Conservation (phyloP, 2,113 vertebrate genomes). For the Suricata suricatta region DNA sequence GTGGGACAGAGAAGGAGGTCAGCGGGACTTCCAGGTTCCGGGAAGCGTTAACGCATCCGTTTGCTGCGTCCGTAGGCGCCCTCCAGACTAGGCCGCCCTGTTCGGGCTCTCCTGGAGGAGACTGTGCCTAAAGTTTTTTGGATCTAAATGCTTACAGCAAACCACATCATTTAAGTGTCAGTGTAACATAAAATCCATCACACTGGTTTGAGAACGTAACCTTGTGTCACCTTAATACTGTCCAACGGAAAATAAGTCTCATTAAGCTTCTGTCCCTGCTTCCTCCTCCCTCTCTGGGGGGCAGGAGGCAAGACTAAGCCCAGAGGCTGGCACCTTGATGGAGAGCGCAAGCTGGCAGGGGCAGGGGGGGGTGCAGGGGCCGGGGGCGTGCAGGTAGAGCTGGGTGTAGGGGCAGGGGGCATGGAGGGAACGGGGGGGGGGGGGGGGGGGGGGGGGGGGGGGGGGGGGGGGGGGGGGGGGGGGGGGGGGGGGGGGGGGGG, state of each 20-base stretch:
- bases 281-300: neutral
- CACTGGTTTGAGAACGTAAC: neutral
- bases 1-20: constrained; percentile 94
- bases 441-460: neutral
- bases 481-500: neutral
- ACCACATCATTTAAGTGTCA: neutral
- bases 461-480: neutral
- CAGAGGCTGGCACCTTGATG: fast-evolving
- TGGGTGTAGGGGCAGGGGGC: fast-evolving
- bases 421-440: neutral
- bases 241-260: too few relatives aligned
- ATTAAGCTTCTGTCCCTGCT: fast-evolving
- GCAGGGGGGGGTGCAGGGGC: fast-evolving
- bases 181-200: neutral
- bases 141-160: neutral
- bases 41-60: neutral
- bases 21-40: fast-evolving
- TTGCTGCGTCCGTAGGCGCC: neutral
- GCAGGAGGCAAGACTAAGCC: too few relatives aligned
- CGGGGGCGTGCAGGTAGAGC: neutral
- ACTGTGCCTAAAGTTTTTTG: neutral
- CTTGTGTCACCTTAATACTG: neutral
- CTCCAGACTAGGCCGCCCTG: neutral
- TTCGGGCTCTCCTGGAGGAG: neutral
- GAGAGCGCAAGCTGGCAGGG: too few relatives aligned